Conservation (phyloP, 2,888 invertebrate species). For the Amiota mariae region DNA sequence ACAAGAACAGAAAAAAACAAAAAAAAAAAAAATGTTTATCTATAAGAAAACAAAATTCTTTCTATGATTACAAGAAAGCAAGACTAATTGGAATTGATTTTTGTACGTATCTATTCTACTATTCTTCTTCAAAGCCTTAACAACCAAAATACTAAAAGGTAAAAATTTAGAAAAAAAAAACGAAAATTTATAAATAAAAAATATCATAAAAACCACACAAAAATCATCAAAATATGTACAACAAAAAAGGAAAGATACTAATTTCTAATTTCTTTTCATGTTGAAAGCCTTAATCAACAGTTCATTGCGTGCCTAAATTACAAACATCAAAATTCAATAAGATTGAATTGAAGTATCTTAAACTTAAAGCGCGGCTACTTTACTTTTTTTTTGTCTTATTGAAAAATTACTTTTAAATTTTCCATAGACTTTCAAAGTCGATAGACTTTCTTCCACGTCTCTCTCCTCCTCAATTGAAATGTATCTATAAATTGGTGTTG, state of each 20-base stretch:
- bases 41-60: not conserved
- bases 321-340: conserved; percentile 14
- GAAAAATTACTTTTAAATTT: conserved; percentile 24
- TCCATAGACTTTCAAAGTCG: not conserved
- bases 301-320: not conserved
- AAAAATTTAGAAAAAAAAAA: no score
- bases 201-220: not conserved
- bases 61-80: not conserved
- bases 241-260: not conserved
- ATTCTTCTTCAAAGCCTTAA: no score
- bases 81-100: not conserved
- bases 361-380: no score
- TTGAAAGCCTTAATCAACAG: conserved; percentile 12
- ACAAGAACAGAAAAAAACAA: not conserved
- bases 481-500: no score
- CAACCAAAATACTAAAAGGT: no score
- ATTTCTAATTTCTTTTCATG: not conserved
- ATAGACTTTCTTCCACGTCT: no score
- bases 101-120: no score
- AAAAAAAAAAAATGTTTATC: not conserved
- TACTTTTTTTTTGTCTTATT: no score
- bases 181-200: not conserved
- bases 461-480: no score
- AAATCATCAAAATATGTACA: not conserved
- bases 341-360: not conserved